Evolutionary conservation across 1,140 invertebrate genomes (phyloP), one percentile per base, ranked within the genome.

Genomic region (Sinonovacula constricta): DNA sequence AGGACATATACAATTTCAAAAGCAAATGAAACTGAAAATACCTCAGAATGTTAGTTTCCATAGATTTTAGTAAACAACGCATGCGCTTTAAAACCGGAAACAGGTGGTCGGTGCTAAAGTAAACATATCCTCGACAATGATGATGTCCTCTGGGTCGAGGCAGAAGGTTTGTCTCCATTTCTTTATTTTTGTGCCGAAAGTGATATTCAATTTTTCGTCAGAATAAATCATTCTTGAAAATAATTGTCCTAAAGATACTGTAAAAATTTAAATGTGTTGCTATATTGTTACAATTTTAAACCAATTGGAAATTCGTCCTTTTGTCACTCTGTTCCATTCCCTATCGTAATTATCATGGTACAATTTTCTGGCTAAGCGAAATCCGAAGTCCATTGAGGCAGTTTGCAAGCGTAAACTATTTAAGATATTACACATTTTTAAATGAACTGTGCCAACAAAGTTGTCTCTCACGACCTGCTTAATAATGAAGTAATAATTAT

Each of bases 61-160:
- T 81, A 79, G 79, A 71, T 67, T 72, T 75, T 26, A n/a, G 34
- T 54, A 72, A 34, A 75, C 71, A 49, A 53, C 66, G 74, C 74
- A 67, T 36, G 66, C 66, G 80, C 69, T 39, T 24, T 51, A 7
- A 34, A 28, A 39, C 22, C 31, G 24, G 70, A 74, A 36, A 2
- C 18, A 33, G 26, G 33, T 59, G 15, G 36, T 24, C 49, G 51
- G 65, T 65, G n/a, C 33, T 56, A 12, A 67, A 67, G 57, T 53
- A 66, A 74, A 75, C 45, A 69, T 51, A 33, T 34, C n/a, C n/a
- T n/a, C n/a, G 53, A 22, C 1, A 26, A 28, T 39, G 30, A 22
- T n/a, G 14, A 51, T 49, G 26, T 57, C 26, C 28, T 59, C 31
- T n/a, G 34, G 18, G 2, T 51, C 31, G 3, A 65, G 59, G 49